Percentiles rank a stretch among this genome's conserved stretches.
These are phyloP conservation scores for Darevskia mixta DNA, from an alignment of 2,797 vertebrate species.

Conservation along the genomic window DNA sequence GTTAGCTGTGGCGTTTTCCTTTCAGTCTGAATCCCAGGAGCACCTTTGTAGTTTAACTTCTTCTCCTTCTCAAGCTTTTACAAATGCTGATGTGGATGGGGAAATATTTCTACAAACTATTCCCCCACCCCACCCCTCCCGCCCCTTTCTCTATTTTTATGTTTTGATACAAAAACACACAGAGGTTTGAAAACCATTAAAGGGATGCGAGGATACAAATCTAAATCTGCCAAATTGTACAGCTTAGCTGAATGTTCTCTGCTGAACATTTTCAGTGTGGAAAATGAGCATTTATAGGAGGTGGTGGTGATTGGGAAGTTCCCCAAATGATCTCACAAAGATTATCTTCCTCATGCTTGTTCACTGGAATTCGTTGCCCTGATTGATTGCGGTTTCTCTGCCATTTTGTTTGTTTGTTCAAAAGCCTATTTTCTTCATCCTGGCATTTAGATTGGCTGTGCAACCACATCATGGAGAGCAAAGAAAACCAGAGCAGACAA, in stretches of 20 bases:
- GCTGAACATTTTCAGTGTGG: background rate
- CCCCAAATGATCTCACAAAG: background rate
- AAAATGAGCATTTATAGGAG: background rate
- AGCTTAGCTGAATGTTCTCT: background rate
- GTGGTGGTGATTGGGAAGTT: background rate
- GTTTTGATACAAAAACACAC: conserved; percentile 43
- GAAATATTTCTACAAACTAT: conserved; percentile 50
- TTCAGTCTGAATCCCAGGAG: conserved; percentile 50
- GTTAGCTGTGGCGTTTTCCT: conserved; percentile 46
- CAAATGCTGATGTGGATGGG: conserved; percentile 49
- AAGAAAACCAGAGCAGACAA: background rate
- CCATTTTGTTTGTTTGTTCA: background rate
- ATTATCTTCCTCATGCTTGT: background rate
- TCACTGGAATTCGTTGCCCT: background rate
- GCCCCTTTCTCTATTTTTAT: conserved; percentile 47
- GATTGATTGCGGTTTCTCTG: background rate
- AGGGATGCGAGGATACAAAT: background rate
- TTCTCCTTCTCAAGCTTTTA: conserved; percentile 8
- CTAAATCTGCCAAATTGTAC: background rate
- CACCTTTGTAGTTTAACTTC: background rate
- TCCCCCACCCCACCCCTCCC: conserved; percentile 6
- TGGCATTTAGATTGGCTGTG: background rate
- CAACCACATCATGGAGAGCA: background rate
- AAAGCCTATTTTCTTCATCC: background rate
- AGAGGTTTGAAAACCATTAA: conserved; percentile 32